Percentiles rank a stretch among this genome's conserved stretches.
These are phyloP conservation scores for Coreoperca whiteheadi DNA, from an alignment of 2,113 vertebrate species.

Conservation along the genomic window DNA sequence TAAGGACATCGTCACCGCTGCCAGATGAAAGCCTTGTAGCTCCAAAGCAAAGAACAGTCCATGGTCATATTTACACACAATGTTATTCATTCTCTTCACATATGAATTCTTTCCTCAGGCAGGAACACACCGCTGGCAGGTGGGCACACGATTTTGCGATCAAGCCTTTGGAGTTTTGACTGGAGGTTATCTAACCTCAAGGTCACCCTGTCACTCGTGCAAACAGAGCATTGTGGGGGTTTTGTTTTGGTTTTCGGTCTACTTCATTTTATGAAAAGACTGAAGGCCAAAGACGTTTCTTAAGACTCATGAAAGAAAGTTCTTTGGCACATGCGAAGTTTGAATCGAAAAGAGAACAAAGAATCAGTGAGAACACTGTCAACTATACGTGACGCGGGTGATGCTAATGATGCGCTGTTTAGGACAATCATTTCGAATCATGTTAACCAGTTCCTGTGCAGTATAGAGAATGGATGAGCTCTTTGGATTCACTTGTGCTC, in stretches of 20 bases:
- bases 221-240: neutral
- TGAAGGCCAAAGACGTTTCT: neutral
- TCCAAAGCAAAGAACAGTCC: slow-evolving; percentile 15
- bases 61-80: neutral
- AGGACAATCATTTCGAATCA: neutral
- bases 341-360: neutral
- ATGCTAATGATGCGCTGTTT: neutral
- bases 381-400: neutral
- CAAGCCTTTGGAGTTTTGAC: neutral
- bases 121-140: neutral
- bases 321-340: neutral
- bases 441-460: neutral
- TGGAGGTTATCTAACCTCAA: neutral
- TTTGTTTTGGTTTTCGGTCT: neutral
- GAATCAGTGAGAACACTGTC: neutral
- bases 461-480: neutral
- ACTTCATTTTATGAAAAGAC: neutral
- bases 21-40: slow-evolving; percentile 22
- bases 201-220: neutral
- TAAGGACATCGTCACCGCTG: slow-evolving; percentile 10
- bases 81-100: neutral
- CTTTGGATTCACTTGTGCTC: slow-evolving; percentile 1
- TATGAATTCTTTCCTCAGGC: neutral
- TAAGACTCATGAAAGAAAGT: neutral
- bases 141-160: neutral